Base-by-base conservation (phyloP, 2,113 vertebrate genomes). In the Galbula dea region DNA sequence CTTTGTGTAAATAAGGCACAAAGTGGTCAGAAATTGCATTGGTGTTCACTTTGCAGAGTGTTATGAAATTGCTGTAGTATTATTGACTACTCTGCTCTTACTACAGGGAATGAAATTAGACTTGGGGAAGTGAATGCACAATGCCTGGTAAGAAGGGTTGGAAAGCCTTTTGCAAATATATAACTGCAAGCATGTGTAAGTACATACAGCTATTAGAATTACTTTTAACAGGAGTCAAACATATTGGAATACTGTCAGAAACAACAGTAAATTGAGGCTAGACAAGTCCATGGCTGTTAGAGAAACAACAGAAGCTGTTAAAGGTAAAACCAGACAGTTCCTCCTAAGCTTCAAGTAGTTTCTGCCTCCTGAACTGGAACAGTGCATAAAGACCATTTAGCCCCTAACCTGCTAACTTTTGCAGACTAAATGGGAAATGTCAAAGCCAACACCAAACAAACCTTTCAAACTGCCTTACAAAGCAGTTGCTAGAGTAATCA, bases 41-140 rank as follows among this genome's bases (percentile, higher is more conserved):
- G 85, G 67, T 59, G 67, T 84, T 94, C 86, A 63, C 74, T 92
- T 77, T 83, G 43, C 57, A 66, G 32, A 85, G 34, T 17, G 55
- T 32, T 69, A 66, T 23, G 57, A 89, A 92, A 85, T 32, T 75
- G 49, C 49, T 52, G 90, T 36, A 92, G 49, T 24, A 46, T 74
- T 82, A 85, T 68, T 39, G 55, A 89, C 32, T 62, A 37, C 51
- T 84, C 39, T 81, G 66, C 34, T 68, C 32, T 86, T 89, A 34
- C 12, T 72, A 46, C 19, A 39, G 67, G 58, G 39, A 82, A 75
- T 62, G 43, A 84, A 89, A 83, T 58, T n/a, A 65, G 66, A 37
- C 49, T 79, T 84, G 34, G 78, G 41, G 90, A 89, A 92, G 49
- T 2, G 4, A 89, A 90, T 9, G 27, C 37, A 57, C 32, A 15